Conservation (phyloP, 2,113 vertebrate genomes). For the Syngnathus floridae region DNA sequence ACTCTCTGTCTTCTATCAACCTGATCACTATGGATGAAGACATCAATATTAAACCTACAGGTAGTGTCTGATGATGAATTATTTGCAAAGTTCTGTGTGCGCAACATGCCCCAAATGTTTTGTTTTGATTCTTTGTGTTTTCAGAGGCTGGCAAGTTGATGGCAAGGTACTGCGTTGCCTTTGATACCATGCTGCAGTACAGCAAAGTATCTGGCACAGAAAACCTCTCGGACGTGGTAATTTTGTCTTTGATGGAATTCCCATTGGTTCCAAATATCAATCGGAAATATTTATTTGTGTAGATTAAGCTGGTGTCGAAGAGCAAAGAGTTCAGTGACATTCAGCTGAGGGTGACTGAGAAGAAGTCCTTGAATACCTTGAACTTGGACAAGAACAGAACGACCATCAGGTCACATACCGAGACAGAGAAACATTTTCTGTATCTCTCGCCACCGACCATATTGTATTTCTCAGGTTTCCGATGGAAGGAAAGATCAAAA, state of each 20-base stretch:
- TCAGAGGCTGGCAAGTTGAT: conserved; percentile 88
- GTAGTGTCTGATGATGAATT: conserved; percentile 53
- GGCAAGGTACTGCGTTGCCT: conserved; percentile 90
- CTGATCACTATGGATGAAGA: conserved; percentile 90
- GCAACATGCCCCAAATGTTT: not conserved
- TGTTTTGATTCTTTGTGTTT: conserved; percentile 12
- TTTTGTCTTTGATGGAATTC: not conserved
- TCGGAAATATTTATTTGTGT: conserved; percentile 23
- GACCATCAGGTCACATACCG: conserved; percentile 80
- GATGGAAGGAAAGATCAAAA: conserved; percentile 92
- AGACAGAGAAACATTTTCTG: not conserved
- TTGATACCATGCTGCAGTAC: conserved; percentile 91
- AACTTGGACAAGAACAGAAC: conserved; percentile 86
- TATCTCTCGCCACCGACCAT: not conserved
- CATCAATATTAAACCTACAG: conserved; percentile 89
- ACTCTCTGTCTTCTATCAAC: conserved; percentile 82
- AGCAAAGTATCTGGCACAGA: conserved; percentile 78
- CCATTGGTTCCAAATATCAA: not conserved
- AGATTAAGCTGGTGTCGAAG: conserved; percentile 82
- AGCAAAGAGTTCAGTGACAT: conserved; percentile 86
- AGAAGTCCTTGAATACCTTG: conserved; percentile 82
- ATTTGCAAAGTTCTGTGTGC: not conserved
- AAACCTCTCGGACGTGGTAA: conserved; percentile 85
- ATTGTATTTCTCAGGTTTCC: conserved; percentile 77
- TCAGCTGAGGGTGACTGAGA: conserved; percentile 87